phyloP scores from a whole-genome alignment of 2,888 invertebrate genomes.

The Drosophila histrio region DNA sequence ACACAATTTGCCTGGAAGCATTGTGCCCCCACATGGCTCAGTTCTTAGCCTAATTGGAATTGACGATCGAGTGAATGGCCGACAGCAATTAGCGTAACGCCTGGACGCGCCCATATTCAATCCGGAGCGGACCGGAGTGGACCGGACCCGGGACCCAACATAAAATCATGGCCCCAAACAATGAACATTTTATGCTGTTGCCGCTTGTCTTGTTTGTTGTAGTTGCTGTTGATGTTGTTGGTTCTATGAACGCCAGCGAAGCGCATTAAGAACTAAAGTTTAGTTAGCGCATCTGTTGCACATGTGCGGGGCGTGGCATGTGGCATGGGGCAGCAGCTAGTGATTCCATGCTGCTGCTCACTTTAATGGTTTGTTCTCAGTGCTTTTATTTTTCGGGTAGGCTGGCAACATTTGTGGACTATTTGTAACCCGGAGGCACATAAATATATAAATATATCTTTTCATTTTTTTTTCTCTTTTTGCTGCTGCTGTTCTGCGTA shows the following conservation, averaged over 20 bases:
- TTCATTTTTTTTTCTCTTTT: conserved; percentile 10
- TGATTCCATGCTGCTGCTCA: conserved; percentile 42
- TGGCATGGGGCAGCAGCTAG: conserved; percentile 33
- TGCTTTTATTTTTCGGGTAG: conserved; percentile 26
- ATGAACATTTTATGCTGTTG: conserved; percentile 43
- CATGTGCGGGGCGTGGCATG: conserved; percentile 57
- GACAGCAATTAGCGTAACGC: conserved; percentile 63
- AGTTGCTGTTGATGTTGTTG: conserved; percentile 26
- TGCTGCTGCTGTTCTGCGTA: conserved; percentile 20
- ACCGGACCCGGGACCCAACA: conserved; percentile 32
- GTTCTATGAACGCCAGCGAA: conserved; percentile 55
- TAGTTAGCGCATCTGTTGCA: conserved; percentile 61
- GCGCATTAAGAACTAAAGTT: conserved; percentile 66
- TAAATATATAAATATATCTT: conserved; percentile 29
- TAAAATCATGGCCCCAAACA: conserved; percentile 60
- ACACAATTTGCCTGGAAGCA: conserved; percentile 37
- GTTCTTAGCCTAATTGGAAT: conserved; percentile 56
- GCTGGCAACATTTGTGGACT: conserved; percentile 42
- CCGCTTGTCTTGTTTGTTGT: conserved; percentile 10
- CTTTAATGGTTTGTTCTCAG: conserved; percentile 33
- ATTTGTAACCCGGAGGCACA: conserved; percentile 51
- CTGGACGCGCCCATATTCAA: conserved; percentile 57
- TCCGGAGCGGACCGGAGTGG: conserved; percentile 9
- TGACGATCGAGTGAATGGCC: conserved; percentile 55
- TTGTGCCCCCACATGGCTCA: conserved; percentile 40